Evolutionary conservation across 2,888 invertebrate species (phyloP).

Genomic region (Tortrix viridana): DNA sequence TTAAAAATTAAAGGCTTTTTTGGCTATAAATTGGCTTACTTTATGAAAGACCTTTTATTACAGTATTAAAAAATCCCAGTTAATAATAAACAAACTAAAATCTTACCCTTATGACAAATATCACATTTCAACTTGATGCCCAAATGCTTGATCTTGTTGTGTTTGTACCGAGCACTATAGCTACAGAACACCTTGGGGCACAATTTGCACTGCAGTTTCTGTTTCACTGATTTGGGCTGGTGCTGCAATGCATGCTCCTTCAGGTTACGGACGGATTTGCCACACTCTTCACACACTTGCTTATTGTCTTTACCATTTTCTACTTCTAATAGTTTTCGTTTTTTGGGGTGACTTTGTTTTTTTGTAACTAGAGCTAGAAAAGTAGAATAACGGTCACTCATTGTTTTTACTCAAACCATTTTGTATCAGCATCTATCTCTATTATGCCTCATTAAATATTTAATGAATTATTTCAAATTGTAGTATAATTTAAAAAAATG

Average conservation of each 20-base stretch:
- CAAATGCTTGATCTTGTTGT: conserved; percentile 66
- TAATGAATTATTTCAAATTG: too few relatives aligned
- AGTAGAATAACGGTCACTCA: neutral
- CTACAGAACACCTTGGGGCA: conserved; percentile 64
- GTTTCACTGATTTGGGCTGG: conserved; percentile 48
- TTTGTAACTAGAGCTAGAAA: conserved; percentile 45
- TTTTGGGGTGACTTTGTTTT: conserved; percentile 46
- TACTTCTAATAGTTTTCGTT: conserved; percentile 38
- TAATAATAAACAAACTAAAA: neutral
- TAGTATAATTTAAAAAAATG: too few relatives aligned
- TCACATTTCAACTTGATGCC: conserved; percentile 64
- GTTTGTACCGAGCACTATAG: conserved; percentile 56
- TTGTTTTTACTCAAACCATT: conserved; percentile 2
- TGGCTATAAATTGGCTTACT: neutral
- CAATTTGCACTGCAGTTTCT: conserved; percentile 54
- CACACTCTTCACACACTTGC: conserved; percentile 70
- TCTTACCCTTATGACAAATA: conserved; percentile 70
- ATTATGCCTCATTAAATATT: too few relatives aligned
- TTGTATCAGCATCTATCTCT: too few relatives aligned
- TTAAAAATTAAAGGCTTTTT: too few relatives aligned
- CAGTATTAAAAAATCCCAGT: too few relatives aligned
- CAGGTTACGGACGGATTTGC: conserved; percentile 62
- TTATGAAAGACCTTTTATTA: too few relatives aligned
- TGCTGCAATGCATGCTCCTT: conserved; percentile 59
- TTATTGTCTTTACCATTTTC: conserved; percentile 34